These are phyloP conservation scores for Pseudopodoces humilis DNA, from an alignment of 2,113 vertebrate genomes.

Conservation along the genomic window DNA sequence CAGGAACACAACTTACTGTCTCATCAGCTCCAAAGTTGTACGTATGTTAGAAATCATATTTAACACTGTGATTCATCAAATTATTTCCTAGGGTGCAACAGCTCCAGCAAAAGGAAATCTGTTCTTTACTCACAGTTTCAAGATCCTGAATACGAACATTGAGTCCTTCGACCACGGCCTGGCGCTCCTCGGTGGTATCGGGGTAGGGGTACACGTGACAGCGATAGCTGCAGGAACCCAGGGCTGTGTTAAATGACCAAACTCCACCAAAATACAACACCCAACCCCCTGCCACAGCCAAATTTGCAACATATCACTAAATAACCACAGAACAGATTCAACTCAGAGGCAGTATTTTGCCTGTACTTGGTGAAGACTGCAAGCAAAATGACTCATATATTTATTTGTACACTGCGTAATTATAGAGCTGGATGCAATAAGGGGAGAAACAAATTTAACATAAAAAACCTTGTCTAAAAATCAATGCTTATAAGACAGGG, in stretches of 20 bases:
- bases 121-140: conserved; percentile 77
- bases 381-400: not conserved
- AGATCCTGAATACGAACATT: conserved; percentile 91
- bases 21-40: not conserved
- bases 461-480: not conserved
- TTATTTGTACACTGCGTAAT: not conserved
- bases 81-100: not conserved
- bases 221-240: conserved; percentile 82
- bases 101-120: not conserved
- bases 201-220: conserved; percentile 96
- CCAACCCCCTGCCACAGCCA: not conserved
- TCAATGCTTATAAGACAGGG: not conserved
- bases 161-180: conserved; percentile 86
- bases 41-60: not conserved
- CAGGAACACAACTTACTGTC: fast-evolving
- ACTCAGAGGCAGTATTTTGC: not conserved
- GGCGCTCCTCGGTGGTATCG: conserved; percentile 84
- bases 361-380: not conserved
- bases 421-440: not conserved
- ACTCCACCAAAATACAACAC: not conserved
- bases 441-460: not conserved
- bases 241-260: not conserved
- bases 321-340: not conserved
- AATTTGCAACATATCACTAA: not conserved
- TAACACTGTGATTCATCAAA: not conserved